Evolutionary conservation across 2,113 vertebrate genomes (phyloP).

Genomic region (Sialia sialis): DNA sequence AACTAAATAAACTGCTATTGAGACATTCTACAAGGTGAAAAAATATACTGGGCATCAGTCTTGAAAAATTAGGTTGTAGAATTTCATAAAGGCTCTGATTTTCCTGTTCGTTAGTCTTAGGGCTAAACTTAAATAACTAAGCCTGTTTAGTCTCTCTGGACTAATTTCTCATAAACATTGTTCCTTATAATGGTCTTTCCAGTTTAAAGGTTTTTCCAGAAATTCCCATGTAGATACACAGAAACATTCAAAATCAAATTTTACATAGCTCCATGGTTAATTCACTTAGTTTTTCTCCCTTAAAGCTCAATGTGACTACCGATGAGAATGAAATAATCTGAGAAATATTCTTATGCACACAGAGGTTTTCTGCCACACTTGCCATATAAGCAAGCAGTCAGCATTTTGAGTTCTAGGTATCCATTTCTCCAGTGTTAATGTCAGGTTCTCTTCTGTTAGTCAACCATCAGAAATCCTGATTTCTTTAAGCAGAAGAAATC

Average conservation of each 20-base stretch:
- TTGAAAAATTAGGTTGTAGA: not conserved
- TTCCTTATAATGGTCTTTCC: not conserved
- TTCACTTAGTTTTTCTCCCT: not conserved
- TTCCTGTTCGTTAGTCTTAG: not conserved
- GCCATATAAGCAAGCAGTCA: not conserved
- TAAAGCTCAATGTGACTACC: not conserved
- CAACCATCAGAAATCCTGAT: not conserved
- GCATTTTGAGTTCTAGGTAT: not conserved
- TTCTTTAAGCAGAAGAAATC: not conserved
- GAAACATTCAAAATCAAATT: not conserved
- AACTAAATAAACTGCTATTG: not conserved
- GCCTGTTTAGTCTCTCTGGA: not conserved
- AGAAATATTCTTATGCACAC: not conserved
- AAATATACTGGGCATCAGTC: not conserved
- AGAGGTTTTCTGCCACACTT: not conserved
- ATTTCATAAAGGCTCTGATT: not conserved
- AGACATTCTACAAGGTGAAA: not conserved
- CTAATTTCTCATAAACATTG: not conserved
- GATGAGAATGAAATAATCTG: not conserved
- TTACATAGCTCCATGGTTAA: not conserved
- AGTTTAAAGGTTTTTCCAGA: not conserved
- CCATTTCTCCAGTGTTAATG: not conserved
- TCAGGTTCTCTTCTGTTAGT: not conserved
- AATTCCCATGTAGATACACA: not conserved
- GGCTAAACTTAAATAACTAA: not conserved